Conservation (phyloP, 2,113 vertebrate species). For the Stegostoma tigrinum region DNA sequence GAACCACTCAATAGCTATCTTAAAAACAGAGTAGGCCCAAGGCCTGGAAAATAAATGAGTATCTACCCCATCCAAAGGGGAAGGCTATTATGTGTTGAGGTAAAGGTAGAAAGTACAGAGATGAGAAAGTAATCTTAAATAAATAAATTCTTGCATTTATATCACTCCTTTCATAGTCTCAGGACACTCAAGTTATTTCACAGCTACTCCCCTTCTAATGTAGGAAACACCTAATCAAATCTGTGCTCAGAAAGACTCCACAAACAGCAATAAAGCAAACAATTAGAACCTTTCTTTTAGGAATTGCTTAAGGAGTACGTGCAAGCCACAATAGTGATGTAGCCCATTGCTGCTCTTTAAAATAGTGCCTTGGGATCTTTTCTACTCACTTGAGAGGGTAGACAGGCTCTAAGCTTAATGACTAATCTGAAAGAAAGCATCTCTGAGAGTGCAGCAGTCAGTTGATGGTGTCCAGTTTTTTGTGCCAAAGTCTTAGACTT, state of each 20-base stretch:
- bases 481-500: background rate
- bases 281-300: background rate
- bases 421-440: background rate
- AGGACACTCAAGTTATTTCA: background rate
- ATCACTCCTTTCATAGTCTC: background rate
- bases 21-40: background rate
- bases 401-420: background rate
- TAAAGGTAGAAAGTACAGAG: background rate
- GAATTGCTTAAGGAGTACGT: background rate
- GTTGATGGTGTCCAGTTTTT: background rate
- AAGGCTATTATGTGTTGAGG: background rate
- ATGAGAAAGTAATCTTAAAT: background rate
- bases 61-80: background rate
- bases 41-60: background rate
- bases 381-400: background rate
- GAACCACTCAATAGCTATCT: background rate
- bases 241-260: background rate
- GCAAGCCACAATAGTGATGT: no score
- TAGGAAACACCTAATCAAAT: background rate
- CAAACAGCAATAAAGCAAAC: background rate
- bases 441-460: background rate
- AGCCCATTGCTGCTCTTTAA: background rate
- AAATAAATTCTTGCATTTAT: background rate
- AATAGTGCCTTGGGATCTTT: background rate
- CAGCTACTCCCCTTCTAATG: background rate